Conservation (phyloP, 2,113 vertebrate species). For the Bagarius yarrelli region DNA sequence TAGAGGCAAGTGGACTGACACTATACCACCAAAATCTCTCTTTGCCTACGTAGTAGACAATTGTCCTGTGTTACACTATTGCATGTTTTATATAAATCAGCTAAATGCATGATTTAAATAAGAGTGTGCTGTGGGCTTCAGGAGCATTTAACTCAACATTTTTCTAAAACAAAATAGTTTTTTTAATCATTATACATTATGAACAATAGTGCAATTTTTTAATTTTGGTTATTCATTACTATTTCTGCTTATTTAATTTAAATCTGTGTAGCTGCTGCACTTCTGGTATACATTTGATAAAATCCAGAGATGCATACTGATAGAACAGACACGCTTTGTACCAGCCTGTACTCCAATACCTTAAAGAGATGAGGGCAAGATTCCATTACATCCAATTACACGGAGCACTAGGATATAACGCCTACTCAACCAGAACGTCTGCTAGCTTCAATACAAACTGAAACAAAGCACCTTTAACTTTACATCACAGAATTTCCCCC, state of each 20-base stretch:
- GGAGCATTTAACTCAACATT: slow-evolving; percentile 32
- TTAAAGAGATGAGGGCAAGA: slow-evolving; percentile 17
- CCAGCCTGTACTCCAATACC: slow-evolving; percentile 5
- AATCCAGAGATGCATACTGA: slow-evolving; percentile 35
- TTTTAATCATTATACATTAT: slow-evolving; percentile 17
- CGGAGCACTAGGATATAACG: slow-evolving; percentile 1
- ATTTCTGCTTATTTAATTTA: slow-evolving; percentile 33
- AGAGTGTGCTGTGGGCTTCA: slow-evolving; percentile 16
- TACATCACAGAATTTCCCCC: slow-evolving; percentile 22
- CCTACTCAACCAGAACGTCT: slow-evolving; percentile 15
- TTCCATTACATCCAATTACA: slow-evolving; percentile 45
- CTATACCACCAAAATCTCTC: background rate
- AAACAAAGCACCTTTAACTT: slow-evolving; percentile 31
- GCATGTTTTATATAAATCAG: background rate
- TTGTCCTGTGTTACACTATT: slow-evolving; percentile 1
- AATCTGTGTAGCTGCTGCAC: background rate
- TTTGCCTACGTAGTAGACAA: background rate
- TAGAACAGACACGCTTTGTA: slow-evolving; percentile 11
- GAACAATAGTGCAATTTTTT: slow-evolving; percentile 19
- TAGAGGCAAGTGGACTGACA: background rate
- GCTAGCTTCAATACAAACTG: slow-evolving; percentile 7
- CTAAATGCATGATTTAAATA: background rate
- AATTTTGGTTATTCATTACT: slow-evolving; percentile 27
- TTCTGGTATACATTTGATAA: slow-evolving; percentile 21
- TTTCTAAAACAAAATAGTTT: slow-evolving; percentile 13